These are phyloP conservation scores for Holacanthus passer DNA, from an alignment of 2,113 vertebrate species.

Conservation along the genomic window DNA sequence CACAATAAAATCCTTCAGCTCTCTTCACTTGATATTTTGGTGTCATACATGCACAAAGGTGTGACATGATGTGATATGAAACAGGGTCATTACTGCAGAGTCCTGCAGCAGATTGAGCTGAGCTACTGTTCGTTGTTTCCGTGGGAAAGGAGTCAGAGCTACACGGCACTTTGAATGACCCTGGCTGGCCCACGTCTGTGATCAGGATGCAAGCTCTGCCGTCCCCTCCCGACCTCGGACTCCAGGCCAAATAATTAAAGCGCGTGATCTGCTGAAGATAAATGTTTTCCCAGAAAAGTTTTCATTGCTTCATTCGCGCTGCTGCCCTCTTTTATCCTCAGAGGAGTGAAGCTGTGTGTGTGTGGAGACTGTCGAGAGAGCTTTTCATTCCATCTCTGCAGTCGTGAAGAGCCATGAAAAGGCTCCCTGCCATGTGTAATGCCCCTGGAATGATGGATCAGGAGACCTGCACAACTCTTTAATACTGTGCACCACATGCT, in stretches of 20 bases:
- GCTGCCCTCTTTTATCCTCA: neutral
- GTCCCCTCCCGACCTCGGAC: constrained; percentile 7
- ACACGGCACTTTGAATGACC: constrained; percentile 49
- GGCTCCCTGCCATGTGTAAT: constrained; percentile 18
- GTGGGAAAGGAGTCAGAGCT: constrained; percentile 53
- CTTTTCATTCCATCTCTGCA: constrained; percentile 3
- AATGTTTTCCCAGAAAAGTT: constrained; percentile 65
- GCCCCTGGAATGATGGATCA: constrained; percentile 10
- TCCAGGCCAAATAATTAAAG: constrained; percentile 37
- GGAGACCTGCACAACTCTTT: neutral
- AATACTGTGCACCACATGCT: no score
- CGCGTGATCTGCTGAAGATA: constrained; percentile 28
- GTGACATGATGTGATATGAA: neutral
- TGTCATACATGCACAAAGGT: neutral
- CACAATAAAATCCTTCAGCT: no score
- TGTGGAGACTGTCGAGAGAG: neutral
- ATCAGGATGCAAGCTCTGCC: constrained; percentile 15
- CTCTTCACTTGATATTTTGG: neutral
- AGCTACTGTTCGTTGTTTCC: constrained; percentile 46
- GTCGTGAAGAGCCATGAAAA: constrained; percentile 20
- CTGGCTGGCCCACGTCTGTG: constrained; percentile 11
- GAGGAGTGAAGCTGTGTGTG: neutral
- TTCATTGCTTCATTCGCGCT: neutral
- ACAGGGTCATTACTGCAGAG: neutral
- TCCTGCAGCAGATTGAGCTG: neutral